Evolutionary conservation across 2,113 vertebrate species (phyloP).

Genomic region (Phylloscopus whistleri): DNA sequence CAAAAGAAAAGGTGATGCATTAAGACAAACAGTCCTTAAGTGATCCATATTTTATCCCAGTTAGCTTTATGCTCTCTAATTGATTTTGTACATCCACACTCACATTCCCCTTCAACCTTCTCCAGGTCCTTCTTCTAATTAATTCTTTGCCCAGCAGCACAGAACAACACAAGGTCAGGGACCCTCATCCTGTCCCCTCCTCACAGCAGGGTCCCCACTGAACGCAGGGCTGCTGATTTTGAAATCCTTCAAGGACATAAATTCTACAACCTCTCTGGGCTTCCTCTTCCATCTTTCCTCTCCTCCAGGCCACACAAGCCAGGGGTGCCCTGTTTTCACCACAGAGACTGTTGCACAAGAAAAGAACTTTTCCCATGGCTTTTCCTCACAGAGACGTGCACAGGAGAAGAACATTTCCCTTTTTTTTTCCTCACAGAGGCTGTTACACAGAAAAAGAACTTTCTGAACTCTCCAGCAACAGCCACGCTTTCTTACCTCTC

Average conservation of each 20-base stretch:
- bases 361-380: too few relatives aligned
- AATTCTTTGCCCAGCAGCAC: not conserved
- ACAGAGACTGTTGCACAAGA: not conserved
- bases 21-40: not conserved
- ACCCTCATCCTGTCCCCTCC: not conserved
- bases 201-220: not conserved
- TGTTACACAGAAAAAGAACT: not conserved
- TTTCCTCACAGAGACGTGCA: not conserved
- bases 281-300: not conserved
- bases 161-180: not conserved
- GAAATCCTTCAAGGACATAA: not conserved
- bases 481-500: not conserved
- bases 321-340: not conserved
- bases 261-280: not conserved
- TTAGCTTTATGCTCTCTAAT: not conserved
- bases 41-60: not conserved
- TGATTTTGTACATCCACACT: not conserved
- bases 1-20: not conserved
- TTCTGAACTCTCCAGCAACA: not conserved
- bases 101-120: not conserved
- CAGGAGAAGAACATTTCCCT: not conserved
- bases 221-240: not conserved
- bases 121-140: not conserved
- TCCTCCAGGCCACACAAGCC: not conserved
- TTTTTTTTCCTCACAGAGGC: not conserved